Evolutionary conservation across 2,888 invertebrate genomes (phyloP), one percentile per base, ranked within the genome.

Genomic region (Epiblema foenella): DNA sequence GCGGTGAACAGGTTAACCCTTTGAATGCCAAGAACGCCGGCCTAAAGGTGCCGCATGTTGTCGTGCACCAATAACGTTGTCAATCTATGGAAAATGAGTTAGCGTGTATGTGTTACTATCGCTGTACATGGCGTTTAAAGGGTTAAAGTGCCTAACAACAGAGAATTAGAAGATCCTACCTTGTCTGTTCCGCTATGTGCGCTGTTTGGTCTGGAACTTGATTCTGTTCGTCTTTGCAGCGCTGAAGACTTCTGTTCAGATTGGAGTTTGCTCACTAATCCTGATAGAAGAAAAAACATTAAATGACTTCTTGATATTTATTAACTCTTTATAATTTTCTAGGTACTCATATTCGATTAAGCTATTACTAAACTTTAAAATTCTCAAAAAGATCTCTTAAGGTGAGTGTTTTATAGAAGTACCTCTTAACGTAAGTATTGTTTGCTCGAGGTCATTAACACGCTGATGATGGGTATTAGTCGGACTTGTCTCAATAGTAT

Each of bases 341-440:
- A 24, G 24, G 29, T 29, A 29, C 4, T 10, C 7, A 46, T n/a
- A 33, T 8, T 33, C 33, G 33, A 7, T 33, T 33, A 5, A 7
- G 33, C 9, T 8, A 33, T 33, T 8, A 33, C n/a, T 8, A 46
- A 46, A 46, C 46, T 46, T 46, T 46, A n/a, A 46, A n/a, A 46
- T 46, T 46, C n/a, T 46, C 46, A 15, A 46, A 46, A 12, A 12
- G 8, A 46, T 5, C 15, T 42, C 15, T 42, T 42, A 42, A 42
- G 42, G 12, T 42, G 42, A 42, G 42, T 42, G 15, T 42, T 42
- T 42, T 42, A 46, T n/a, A 46, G 46, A 46, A 46, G n/a, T 78
- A 91, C 93, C 92, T 89, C 93, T 85, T 1, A 93, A 85, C 0
- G 90, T 93, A 2, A 94, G 88, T 9, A 94, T 87, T 11, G 94